A percentile compares a stretch with the other conserved stretches of the same genome.
Evolutionary conservation across 2,113 vertebrate species (phyloP).

Genomic region (Rhineura floridana): DNA sequence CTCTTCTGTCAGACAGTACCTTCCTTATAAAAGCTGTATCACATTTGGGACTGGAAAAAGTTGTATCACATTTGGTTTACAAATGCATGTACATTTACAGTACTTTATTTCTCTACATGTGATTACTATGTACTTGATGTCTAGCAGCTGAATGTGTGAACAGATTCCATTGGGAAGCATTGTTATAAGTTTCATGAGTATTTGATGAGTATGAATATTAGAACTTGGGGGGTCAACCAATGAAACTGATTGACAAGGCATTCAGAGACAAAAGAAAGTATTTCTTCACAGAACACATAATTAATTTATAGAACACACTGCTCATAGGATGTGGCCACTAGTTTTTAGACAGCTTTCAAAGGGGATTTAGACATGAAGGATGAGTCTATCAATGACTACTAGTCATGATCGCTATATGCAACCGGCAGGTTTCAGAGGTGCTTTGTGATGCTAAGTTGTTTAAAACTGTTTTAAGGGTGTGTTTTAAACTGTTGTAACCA

Average conservation of each 20-base stretch:
- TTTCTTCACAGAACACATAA: too few species aligned
- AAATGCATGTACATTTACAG: not conserved
- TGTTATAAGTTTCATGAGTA: not conserved
- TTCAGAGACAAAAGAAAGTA: not conserved
- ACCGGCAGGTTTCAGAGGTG: too few species aligned
- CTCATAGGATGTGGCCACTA: too few species aligned
- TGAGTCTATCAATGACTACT: too few species aligned
- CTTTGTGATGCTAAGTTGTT: too few species aligned
- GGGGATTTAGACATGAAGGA: too few species aligned
- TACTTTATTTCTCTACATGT: not conserved
- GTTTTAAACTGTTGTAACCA: too few species aligned
- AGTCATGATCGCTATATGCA: too few species aligned
- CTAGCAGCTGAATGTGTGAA: not conserved
- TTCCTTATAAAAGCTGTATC: constrained; percentile 44
- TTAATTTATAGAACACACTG: too few species aligned
- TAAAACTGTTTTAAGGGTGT: too few species aligned
- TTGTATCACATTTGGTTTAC: not conserved
- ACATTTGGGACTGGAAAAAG: constrained; percentile 8
- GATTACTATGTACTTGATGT: not conserved
- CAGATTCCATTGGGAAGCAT: not conserved
- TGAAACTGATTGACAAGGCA: not conserved
- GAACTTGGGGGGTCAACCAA: too few species aligned
- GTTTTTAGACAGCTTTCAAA: too few species aligned
- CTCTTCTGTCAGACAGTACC: constrained; percentile 40
- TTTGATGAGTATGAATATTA: not conserved